Evolutionary conservation across 92 coral and sea anemone genomes (phyloP).

Genomic region (Isaurus tuberculatus): DNA sequence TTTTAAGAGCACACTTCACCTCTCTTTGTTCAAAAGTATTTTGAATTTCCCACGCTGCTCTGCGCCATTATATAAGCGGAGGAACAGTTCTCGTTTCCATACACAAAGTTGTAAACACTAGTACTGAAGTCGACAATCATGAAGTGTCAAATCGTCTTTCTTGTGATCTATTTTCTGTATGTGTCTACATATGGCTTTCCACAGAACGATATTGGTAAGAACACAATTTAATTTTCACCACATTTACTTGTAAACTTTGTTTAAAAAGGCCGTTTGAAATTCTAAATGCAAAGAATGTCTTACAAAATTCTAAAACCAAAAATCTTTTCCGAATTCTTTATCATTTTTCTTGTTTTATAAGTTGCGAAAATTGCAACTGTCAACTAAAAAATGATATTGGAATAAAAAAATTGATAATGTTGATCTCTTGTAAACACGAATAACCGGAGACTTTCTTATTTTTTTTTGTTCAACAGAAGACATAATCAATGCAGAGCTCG

Average conservation of each 20-base stretch:
- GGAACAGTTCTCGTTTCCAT: background rate
- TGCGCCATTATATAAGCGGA: background rate
- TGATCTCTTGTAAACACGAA: no score
- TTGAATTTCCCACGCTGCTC: background rate
- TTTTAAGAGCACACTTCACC: background rate
- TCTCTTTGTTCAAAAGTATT: background rate
- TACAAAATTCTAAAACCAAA: no score
- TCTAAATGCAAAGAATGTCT: no score
- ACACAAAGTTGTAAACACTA: background rate
- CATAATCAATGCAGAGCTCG: background rate
- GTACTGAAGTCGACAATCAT: slow-evolving; percentile 9
- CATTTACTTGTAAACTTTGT: background rate
- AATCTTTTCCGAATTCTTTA: no score
- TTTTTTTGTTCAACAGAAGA: background rate
- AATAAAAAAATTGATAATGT: no score
- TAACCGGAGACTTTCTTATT: no score
- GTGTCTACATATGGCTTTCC: background rate
- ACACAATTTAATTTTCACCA: no score
- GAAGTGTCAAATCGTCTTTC: slow-evolving; percentile 15
- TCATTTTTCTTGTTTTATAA: no score
- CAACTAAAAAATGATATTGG: no score
- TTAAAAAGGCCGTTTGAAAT: no score
- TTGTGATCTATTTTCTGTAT: background rate
- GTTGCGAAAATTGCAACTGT: no score
- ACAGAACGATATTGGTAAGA: no score